phyloP scores from a whole-genome alignment of 35 echinoderm and acorn worm genomes.

The Antedon bifida region DNA sequence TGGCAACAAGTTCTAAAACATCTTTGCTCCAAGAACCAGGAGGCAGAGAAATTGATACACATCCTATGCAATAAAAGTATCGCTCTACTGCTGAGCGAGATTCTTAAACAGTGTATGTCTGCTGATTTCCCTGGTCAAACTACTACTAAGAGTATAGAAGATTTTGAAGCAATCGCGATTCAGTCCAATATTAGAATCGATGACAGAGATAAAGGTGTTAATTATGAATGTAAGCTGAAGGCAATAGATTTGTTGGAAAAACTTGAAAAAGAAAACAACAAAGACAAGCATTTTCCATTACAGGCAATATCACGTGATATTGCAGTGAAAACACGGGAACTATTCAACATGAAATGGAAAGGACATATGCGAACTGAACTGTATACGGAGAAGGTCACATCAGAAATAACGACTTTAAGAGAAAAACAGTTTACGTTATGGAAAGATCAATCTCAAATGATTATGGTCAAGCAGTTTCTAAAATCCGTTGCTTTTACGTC shows the following conservation, averaged over 20 bases:
- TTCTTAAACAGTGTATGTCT: background rate
- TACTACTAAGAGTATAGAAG: background rate
- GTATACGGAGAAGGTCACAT: background rate
- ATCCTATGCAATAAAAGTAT: background rate
- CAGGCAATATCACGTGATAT: background rate
- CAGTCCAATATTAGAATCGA: background rate
- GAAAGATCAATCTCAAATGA: background rate
- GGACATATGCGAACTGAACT: background rate
- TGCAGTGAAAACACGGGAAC: background rate
- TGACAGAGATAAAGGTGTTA: background rate
- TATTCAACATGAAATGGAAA: background rate
- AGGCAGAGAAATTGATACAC: background rate
- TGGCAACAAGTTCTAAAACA: background rate
- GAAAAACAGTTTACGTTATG: background rate
- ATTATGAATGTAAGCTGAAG: background rate
- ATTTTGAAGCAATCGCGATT: background rate
- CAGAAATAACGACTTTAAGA: background rate
- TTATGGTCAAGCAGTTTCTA: background rate
- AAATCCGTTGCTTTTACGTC: background rate
- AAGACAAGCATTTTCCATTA: background rate
- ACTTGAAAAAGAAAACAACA: background rate
- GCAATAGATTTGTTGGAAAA: background rate
- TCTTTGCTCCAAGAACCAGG: no score
- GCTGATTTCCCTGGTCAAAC: background rate
- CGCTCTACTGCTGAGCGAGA: background rate